Percentiles rank a stretch among this genome's conserved stretches.
Conservation (phyloP, 1,140 invertebrate species). For the Ridgeia piscesae region DNA sequence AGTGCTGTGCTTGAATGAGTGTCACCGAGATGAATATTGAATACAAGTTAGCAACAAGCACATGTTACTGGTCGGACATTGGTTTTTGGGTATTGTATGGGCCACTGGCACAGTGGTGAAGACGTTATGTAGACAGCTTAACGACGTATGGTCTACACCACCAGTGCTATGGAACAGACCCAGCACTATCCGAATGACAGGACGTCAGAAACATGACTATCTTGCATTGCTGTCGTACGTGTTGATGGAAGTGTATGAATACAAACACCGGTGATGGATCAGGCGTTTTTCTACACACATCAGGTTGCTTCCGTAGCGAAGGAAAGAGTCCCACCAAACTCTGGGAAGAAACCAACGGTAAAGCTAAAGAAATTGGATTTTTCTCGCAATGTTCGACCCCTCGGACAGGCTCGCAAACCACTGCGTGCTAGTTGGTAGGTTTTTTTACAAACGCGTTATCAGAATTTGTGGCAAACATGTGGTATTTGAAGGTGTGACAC, state of each 20-base stretch:
- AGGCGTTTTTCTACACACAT: background rate
- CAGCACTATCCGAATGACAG: background rate
- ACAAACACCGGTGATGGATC: background rate
- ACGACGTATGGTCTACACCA: background rate
- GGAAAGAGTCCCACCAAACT: background rate
- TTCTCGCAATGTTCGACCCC: background rate
- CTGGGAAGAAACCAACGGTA: background rate
- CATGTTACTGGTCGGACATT: background rate
- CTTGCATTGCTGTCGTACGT: background rate
- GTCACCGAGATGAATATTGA: background rate
- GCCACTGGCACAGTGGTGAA: background rate
- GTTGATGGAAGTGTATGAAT: background rate
- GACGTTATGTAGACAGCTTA: background rate
- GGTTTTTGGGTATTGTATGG: background rate
- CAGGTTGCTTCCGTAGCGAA: background rate
- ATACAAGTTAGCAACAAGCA: background rate
- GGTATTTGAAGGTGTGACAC: background rate
- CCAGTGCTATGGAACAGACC: too few species aligned
- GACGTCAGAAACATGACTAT: background rate
- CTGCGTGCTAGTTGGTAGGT: background rate
- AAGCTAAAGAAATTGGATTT: background rate
- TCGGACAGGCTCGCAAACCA: background rate
- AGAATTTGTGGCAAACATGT: background rate
- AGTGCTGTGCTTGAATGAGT: background rate
- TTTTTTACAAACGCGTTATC: background rate